A percentile compares a stretch with the other conserved stretches of the same genome.
phyloP scores from a whole-genome alignment of 1,140 invertebrate genomes.

The Chionoecetes opilio region DNA sequence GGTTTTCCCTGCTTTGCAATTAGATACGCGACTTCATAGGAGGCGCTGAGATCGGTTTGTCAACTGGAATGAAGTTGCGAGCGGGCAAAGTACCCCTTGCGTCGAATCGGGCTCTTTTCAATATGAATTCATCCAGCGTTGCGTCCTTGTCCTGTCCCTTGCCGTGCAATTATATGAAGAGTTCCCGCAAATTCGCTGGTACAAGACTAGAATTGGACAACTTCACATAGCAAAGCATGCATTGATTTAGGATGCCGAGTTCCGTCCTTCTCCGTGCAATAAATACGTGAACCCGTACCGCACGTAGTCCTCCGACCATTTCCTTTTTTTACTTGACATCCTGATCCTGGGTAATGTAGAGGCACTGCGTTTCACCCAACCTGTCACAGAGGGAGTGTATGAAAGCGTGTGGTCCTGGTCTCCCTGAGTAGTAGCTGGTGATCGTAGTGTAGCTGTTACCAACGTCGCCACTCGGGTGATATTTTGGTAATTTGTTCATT shows the following conservation, averaged over 20 bases:
- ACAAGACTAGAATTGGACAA: conserved; percentile 67
- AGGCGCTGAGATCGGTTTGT: conserved; percentile 57
- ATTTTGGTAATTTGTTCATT: no score
- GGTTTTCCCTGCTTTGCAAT: conserved; percentile 54
- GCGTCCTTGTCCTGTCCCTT: no score
- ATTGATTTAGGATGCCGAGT: conserved; percentile 69
- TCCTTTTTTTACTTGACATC: no score
- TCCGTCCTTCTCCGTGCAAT: conserved; percentile 22
- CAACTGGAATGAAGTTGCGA: conserved; percentile 28
- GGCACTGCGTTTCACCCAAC: no score
- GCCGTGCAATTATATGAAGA: background rate
- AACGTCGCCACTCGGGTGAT: no score
- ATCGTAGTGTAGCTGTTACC: no score
- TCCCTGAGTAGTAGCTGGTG: no score
- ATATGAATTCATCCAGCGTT: conserved; percentile 31
- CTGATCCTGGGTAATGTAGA: no score
- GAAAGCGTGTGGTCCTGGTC: no score
- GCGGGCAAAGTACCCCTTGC: conserved; percentile 6
- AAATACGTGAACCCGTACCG: conserved; percentile 49
- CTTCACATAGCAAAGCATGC: no score
- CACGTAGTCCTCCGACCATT: conserved; percentile 69
- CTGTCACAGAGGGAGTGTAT: no score
- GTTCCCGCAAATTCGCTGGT: background rate
- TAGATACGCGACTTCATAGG: conserved; percentile 46
- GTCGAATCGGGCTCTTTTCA: conserved; percentile 31